Evolutionary conservation across 2,888 invertebrate genomes (phyloP), one percentile per base, ranked within the genome.

Genomic region (Apodemia zela): DNA sequence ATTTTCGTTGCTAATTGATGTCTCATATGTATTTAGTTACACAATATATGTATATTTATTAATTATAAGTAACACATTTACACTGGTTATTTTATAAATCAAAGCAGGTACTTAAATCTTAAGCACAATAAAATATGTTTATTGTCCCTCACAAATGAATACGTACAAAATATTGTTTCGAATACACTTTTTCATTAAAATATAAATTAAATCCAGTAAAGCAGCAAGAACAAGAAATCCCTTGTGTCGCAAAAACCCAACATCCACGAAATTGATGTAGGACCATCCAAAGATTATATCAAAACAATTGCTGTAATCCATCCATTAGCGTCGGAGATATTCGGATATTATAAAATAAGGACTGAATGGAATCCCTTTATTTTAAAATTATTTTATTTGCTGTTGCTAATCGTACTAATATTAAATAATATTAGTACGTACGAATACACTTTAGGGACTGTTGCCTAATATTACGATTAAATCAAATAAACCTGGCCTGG

Each of bases 191-290:
- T 42, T 42, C 42, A 42, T 42, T 42, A 42, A 15, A 15, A 5
- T 42, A 63, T 60, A 60, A 54, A 42, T 45, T 60, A 42, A 21
- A 60, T 21, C 15, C 47, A 60, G 13, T 58, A 59, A 29, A 62
- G 45, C 58, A 6, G 21, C 49, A 49, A 49, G 38, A 51, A 51
- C 51, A 51, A 11, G 18, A 17, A 51, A 11, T 51, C 25, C 51
- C 51, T 21, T 21, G 51, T 54, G 51, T 54, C 11, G 13, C 51
- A 25, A 54, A 54, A 54, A 54, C 25, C 51, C 18, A 51, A 11
- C 51, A 21, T 51, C 21, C 21, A 21, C 21, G 11, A 21, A 51
- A 51, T 51, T 51, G 21, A 54, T 54, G 25, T 25, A 25, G 51
- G 51, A 54, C 51, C 13, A 13, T 18, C 51, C 13, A 6, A 21